Evolutionary conservation across 2,113 vertebrate genomes (phyloP).

Genomic region (Pterophyllum scalare): DNA sequence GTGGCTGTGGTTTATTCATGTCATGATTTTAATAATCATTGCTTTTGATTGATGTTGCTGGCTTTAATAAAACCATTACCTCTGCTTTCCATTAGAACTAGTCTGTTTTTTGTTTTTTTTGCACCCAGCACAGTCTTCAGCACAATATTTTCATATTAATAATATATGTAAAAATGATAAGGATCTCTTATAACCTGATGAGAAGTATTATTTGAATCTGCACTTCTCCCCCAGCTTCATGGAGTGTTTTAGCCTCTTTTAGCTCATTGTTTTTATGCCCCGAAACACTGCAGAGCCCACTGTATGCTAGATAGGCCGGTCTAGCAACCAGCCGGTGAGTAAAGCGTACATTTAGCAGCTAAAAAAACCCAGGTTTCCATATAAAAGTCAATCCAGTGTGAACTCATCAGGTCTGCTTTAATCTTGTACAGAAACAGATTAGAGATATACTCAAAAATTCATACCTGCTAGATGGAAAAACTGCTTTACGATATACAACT

Average conservation of each 20-base stretch:
- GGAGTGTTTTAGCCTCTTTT: not conserved
- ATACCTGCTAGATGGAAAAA: not conserved
- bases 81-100: slow-evolving; percentile 1
- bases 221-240: not conserved
- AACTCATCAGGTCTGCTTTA: not conserved
- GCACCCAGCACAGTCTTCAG: not conserved
- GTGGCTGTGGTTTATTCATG: not conserved
- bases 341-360: not conserved
- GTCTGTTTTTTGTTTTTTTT: not conserved
- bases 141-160: not conserved
- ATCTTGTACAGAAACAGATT: not conserved
- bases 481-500: not conserved
- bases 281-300: not conserved
- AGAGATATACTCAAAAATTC: not conserved
- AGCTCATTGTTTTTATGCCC: not conserved
- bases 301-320: not conserved
- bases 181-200: not conserved
- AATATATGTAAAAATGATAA: not conserved
- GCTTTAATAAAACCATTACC: slow-evolving; percentile 25
- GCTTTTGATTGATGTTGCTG: slow-evolving; percentile 1
- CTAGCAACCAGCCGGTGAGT: not conserved
- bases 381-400: not conserved
- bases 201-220: not conserved
- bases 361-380: not conserved
- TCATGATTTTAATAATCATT: not conserved